Base-by-base conservation (phyloP, 2,113 vertebrate genomes). In the Lates calcarifer region DNA sequence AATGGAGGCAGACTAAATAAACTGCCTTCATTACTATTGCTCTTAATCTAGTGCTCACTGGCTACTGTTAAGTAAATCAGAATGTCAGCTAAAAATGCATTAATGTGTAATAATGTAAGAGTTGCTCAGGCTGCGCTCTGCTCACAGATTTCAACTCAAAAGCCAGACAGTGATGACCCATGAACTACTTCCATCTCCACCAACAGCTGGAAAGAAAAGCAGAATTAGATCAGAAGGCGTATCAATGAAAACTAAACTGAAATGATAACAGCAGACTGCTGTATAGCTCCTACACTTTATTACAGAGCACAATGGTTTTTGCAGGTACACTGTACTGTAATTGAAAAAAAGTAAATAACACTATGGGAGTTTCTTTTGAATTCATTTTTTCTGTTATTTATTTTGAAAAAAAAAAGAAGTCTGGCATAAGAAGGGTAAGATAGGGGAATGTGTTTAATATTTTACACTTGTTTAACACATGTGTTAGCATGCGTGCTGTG, bases 171-270 rank as follows among this genome's bases (percentile, higher is more conserved):
- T 28, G 62, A 4, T 60, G 29, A 85, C 58, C 29, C 11, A 26
- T 76, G 35, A 70, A 31, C 51, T 37, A 11, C 33, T 58, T 56
- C 22, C 24, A 69, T 43, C 65, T 76, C 22, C 1, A 6, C 37
- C 9, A 47, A 67, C 11, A 67, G 29, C 73, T 57, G 26, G 49
- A 66, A 79, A 77, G 47, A 80, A 82, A 76, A 2, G 49, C 51
- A 71, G 35, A 64, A 75, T 63, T 45, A 72, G 49, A 67, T 77
- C 29, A 64, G 24, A n/a, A 24, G 60, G 58, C 64, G 78, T 74
- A 72, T 81, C 80, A 74, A 35, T 53, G 45, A 49, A 60, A 14
- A 33, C 1, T 39, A 53, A 60, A 51, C 6, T 14, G 33, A 45
- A 43, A 29, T 51, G 45, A 79, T 61, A 79, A 76, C 49, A 53